These are phyloP conservation scores for Nasalis larvatus DNA, from an alignment of 2,113 vertebrate species.

Conservation along the genomic window DNA sequence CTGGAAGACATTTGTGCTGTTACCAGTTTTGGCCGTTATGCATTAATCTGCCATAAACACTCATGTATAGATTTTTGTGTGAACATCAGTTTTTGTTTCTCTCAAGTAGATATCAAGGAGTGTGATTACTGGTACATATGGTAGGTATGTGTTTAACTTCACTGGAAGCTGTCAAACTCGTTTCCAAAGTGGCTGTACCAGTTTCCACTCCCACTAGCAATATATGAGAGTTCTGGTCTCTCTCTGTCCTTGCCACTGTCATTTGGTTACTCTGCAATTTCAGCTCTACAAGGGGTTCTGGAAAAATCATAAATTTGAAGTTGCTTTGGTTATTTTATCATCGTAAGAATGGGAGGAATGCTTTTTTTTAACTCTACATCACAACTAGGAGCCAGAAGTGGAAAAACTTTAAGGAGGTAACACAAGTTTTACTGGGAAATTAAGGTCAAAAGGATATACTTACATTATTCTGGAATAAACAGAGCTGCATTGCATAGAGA, in stretches of 20 bases:
- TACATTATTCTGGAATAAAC: slow-evolving; percentile 14
- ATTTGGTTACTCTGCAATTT: background rate
- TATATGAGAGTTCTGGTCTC: background rate
- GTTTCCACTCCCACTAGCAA: background rate
- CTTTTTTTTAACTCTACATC: background rate
- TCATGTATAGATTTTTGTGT: background rate
- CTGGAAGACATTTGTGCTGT: background rate
- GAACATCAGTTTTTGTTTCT: background rate
- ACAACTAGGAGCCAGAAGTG: background rate
- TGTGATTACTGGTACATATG: background rate
- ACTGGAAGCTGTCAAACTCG: background rate
- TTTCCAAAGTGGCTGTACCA: background rate
- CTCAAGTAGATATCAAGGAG: background rate
- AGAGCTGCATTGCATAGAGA: slow-evolving; percentile 25
- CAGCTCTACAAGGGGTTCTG: background rate
- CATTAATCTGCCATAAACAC: background rate
- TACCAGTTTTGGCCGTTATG: background rate
- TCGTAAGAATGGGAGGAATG: background rate
- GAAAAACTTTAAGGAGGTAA: slow-evolving; percentile 5
- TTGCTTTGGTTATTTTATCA: background rate
- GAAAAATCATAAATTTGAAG: background rate
- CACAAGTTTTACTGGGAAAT: background rate
- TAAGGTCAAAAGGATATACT: background rate
- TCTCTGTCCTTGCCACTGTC: background rate
- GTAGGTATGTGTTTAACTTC: background rate